Evolutionary conservation across 2,888 invertebrate species (phyloP).

Genomic region (Suillia variegata): DNA sequence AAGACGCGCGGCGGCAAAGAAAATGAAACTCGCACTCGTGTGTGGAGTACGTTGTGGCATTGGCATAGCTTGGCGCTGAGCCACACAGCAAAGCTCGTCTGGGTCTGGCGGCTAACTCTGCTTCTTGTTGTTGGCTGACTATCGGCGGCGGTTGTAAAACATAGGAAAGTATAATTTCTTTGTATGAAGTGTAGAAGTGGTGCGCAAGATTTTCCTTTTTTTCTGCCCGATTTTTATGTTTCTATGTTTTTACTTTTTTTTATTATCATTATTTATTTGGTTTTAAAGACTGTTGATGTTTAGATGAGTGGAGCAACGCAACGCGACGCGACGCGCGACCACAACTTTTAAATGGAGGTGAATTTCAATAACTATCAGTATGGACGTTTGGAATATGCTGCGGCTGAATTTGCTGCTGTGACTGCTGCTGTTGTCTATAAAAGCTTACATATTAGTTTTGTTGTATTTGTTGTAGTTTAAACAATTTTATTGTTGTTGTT

Average conservation of each 20-base stretch:
- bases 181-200: constrained; percentile 20
- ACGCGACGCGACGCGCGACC: background rate
- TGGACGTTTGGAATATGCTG: too few relatives aligned
- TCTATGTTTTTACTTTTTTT: background rate
- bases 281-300: too few relatives aligned
- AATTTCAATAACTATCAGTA: constrained; percentile 14
- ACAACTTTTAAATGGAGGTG: constrained; percentile 13
- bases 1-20: constrained; percentile 24
- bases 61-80: too few relatives aligned
- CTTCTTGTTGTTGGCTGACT: too few relatives aligned
- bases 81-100: constrained; percentile 7
- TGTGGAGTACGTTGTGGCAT: too few relatives aligned
- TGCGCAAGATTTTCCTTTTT: constrained; percentile 27
- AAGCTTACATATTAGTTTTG: too few relatives aligned
- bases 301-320: too few relatives aligned
- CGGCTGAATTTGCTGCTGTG: too few relatives aligned
- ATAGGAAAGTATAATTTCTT: constrained; percentile 22
- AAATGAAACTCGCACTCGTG: constrained; percentile 23
- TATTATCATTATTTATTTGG: constrained; percentile 5
- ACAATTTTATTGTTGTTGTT: too few relatives aligned
- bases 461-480: too few relatives aligned
- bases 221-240: background rate
- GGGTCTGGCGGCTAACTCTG: too few relatives aligned
- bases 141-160: constrained; percentile 14
- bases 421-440: too few relatives aligned